Conservation (phyloP, 2,113 vertebrate species). For the Callocephalon fimbriatum region DNA sequence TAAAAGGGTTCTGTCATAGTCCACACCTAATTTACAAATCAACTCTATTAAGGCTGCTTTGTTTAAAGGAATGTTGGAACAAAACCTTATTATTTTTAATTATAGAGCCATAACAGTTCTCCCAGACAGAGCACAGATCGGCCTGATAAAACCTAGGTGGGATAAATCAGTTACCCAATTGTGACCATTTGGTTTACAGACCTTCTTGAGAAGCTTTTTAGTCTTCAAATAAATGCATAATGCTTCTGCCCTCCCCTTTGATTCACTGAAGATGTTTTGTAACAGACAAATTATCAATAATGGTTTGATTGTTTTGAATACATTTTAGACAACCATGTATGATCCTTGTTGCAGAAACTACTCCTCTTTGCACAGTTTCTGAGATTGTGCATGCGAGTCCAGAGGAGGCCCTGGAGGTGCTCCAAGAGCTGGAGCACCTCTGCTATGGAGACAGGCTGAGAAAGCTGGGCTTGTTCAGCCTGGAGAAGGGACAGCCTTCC, state of each 20-base stretch:
- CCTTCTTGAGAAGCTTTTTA: not conserved
- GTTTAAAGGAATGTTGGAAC: constrained; percentile 25
- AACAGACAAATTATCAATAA: not conserved
- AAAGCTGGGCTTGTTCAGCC: not conserved
- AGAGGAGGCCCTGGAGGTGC: not conserved
- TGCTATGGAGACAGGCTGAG: not conserved
- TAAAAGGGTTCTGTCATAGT: not conserved
- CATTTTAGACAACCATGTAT: not conserved
- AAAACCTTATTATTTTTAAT: constrained; percentile 1
- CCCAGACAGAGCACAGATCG: not conserved
- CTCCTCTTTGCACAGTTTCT: not conserved
- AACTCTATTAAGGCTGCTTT: constrained; percentile 16
- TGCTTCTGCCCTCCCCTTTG: not conserved
- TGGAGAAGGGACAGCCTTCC: not conserved
- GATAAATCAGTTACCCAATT: not conserved
- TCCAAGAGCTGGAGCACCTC: not conserved
- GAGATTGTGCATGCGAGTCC: not conserved
- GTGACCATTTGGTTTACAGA: not conserved
- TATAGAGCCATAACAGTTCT: not conserved
- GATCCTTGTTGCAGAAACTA: not conserved
- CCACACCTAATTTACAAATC: not conserved
- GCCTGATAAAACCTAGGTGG: not conserved
- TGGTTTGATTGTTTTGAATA: not conserved
- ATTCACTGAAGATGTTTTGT: not conserved
- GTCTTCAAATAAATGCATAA: not conserved